Evolutionary conservation across 2,888 invertebrate genomes (phyloP), one percentile per base, ranked within the genome.

Genomic region (Cyclophora albipunctata): DNA sequence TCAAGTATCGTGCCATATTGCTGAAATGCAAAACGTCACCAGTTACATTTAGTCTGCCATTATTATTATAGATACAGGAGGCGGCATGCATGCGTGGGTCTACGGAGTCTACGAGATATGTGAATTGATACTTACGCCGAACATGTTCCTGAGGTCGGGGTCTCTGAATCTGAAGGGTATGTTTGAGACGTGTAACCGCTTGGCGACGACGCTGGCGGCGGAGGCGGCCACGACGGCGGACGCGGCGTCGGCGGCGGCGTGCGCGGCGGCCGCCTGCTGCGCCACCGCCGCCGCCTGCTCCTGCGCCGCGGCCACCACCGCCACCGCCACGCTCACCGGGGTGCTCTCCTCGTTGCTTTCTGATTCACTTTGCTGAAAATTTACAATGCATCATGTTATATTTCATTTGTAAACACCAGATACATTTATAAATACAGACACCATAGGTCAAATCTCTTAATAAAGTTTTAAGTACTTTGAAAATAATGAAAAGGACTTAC

Each of bases 101-200:
- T 51, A 53, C 47, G 53, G 75, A 67, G 58, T 57, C 54, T 51
- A 53, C 47, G 53, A 57, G 54, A 50, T 43, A 33, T 33, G 34
- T 5, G 33, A 42, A 46, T 53, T 41, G 35, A 62, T 75, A 93
- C 97, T 93, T 90, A 98, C 98, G 92, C 98, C 98, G 90, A 99
- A 98, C 95, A 99, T 97, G 71, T 97, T 96, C 86, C 98, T 93
- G 65, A 99, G 93, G 90, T 99, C 99, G 59, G 98, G 98, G 91
- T 99, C 99, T 90, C 99, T 93, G 91, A 98, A 99, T 82, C 99
- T 92, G 91, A 99, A 99, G 75, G 99, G 99, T 91, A 99, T 99
- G 91, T 99, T 99, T 78, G 98, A 98, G 79, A 99, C 98, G 88
- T 99, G 99, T 69, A 99, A 92, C 78, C 99, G 92, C 87, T 99